Evolutionary conservation across 2,888 invertebrate genomes (phyloP).

Genomic region (Ditylenchus weischeri): DNA sequence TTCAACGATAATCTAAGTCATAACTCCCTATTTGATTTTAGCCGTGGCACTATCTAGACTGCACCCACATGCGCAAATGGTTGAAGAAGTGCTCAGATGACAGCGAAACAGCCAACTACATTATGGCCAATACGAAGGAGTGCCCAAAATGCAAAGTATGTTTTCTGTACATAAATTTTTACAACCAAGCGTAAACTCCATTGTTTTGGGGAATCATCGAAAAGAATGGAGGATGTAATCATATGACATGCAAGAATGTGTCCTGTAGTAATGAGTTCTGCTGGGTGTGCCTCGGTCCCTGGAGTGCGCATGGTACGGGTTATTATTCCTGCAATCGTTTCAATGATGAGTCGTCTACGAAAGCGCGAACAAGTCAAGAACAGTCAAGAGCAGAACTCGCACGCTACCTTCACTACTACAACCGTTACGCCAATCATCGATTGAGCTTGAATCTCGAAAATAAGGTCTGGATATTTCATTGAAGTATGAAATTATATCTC

Average conservation of each 20-base stretch:
- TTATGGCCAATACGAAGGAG: constrained; percentile 97
- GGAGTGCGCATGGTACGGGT: constrained; percentile 72
- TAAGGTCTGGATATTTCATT: constrained; percentile 65
- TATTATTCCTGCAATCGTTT: constrained; percentile 86
- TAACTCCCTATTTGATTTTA: not conserved
- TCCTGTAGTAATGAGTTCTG: constrained; percentile 97
- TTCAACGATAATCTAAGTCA: too few species aligned
- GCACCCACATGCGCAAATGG: constrained; percentile 84
- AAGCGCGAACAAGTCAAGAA: constrained; percentile 88
- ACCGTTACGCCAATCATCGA: constrained; percentile 99
- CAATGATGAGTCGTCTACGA: constrained; percentile 92
- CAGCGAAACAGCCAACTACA: constrained; percentile 98
- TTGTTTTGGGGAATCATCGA: constrained; percentile 34
- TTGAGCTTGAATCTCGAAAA: constrained; percentile 94
- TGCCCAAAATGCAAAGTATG: constrained; percentile 88
- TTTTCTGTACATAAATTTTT: not conserved
- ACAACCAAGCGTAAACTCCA: too few species aligned
- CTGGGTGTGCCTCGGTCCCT: constrained; percentile 97
- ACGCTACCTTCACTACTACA: constrained; percentile 95
- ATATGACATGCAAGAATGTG: constrained; percentile 98
- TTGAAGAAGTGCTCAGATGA: constrained; percentile 98
- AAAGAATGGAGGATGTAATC: constrained; percentile 77
- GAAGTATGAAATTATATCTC: too few species aligned
- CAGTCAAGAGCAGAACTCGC: constrained; percentile 77
- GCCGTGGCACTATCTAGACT: constrained; percentile 95